Conservation (phyloP, 2,888 invertebrate genomes). For the Hetaerina titia region DNA sequence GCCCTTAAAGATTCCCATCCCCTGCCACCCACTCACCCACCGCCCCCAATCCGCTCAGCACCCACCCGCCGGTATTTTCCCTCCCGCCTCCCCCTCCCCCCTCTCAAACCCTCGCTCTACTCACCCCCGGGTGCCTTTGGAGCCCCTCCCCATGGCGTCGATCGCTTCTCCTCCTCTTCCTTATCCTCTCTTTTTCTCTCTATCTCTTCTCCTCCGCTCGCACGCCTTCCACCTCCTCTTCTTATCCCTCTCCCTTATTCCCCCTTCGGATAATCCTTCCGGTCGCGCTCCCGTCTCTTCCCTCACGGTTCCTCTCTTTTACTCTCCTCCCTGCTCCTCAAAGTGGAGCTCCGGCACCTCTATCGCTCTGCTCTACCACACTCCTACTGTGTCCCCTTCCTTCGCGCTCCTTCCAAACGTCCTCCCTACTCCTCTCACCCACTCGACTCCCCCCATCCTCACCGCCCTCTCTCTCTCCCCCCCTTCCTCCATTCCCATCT, state of each 20-base stretch:
- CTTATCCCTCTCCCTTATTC: background rate
- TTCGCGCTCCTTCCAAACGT: background rate
- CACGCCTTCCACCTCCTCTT: background rate
- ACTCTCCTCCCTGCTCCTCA: background rate
- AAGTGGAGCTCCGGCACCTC: background rate
- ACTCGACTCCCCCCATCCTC: background rate
- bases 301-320: background rate
- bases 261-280: conserved; percentile 1
- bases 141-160: conserved; percentile 8
- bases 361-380: background rate
- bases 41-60: background rate
- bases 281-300: background rate
- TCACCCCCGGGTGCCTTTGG: conserved; percentile 32
- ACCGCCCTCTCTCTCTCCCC: background rate
- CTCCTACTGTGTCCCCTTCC: background rate
- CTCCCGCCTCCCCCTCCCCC: background rate
- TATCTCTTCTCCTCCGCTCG: background rate
- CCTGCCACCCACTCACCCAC: background rate
- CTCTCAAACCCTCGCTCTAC: background rate
- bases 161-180: background rate
- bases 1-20: background rate
- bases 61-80: background rate
- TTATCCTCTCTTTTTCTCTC: background rate
- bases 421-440: background rate
- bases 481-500: background rate